These are phyloP conservation scores for Pteria penguin DNA, from an alignment of 2,888 invertebrate genomes.

Conservation along the genomic window DNA sequence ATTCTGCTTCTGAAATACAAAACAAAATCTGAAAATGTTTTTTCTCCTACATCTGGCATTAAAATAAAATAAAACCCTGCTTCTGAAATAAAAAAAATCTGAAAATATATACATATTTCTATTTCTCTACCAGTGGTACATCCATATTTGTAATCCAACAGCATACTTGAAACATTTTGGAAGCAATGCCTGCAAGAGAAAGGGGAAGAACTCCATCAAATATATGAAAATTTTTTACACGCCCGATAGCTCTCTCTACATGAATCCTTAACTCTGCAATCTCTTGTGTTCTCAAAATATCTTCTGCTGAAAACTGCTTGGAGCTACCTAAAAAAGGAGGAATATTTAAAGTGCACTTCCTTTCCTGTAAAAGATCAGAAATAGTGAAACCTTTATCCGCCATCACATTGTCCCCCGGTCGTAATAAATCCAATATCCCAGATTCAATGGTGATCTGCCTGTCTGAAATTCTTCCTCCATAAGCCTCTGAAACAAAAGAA, in stretches of 20 bases:
- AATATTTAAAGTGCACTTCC: no score
- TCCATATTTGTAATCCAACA: constrained; percentile 26
- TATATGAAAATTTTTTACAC: constrained; percentile 17
- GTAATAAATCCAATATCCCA: constrained; percentile 8
- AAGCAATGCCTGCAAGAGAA: constrained; percentile 16
- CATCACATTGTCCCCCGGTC: background rate
- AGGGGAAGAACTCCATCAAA: constrained; percentile 30
- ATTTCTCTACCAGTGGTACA: constrained; percentile 23
- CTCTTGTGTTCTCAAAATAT: constrained; percentile 32
- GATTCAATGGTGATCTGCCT: background rate
- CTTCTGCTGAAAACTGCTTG: constrained; percentile 16
- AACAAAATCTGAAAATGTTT: no score
- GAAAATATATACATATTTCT: no score
- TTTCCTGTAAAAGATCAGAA: no score
- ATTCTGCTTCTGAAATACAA: no score
- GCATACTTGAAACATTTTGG: constrained; percentile 16
- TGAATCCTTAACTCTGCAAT: constrained; percentile 23
- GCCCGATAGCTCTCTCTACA: no score
- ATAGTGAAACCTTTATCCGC: no score
- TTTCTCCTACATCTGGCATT: no score
- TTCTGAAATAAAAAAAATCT: no score
- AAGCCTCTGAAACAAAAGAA: constrained; percentile 14
- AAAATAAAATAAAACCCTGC: no score
- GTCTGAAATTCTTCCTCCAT: background rate
- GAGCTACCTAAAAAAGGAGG: constrained; percentile 18